Evolutionary conservation across 2,797 vertebrate species (phyloP).

Genomic region (Champsocephalus gunnari): DNA sequence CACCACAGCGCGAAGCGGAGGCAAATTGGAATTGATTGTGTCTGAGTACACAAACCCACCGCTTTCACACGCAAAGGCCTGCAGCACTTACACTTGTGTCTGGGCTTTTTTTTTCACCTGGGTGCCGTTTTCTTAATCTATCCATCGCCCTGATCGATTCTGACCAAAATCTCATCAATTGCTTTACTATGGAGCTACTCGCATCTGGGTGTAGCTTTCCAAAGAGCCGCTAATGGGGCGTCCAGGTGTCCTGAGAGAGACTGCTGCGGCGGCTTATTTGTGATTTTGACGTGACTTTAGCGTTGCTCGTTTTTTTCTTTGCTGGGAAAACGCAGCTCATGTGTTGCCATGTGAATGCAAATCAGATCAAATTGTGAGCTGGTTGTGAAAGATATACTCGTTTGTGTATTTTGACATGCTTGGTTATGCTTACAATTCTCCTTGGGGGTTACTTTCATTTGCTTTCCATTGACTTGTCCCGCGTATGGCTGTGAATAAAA

Average conservation of each 20-base stretch:
- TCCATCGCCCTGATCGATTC: conserved; percentile 43
- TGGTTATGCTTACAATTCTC: background rate
- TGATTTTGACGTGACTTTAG: background rate
- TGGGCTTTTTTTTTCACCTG: conserved; percentile 13
- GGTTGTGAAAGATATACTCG: background rate
- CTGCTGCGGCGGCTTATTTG: background rate
- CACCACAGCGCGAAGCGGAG: conserved; percentile 58
- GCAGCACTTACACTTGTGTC: conserved; percentile 49
- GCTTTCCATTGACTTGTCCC: background rate
- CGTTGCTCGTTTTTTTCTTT: background rate
- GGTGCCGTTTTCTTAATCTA: conserved; percentile 41
- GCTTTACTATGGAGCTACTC: conserved; percentile 45
- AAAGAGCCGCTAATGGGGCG: conserved; percentile 8
- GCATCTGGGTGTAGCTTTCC: conserved; percentile 33
- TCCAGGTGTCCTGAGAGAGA: background rate
- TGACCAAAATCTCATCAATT: conserved; percentile 52
- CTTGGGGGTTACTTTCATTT: background rate
- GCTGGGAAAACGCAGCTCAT: background rate
- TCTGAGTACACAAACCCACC: conserved; percentile 62
- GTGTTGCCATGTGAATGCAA: too few species aligned
- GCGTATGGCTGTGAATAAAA: background rate
- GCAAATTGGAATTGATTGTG: conserved; percentile 71
- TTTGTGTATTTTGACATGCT: background rate
- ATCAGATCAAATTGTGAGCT: background rate
- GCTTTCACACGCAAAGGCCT: conserved; percentile 55